Evolutionary conservation across 2,113 vertebrate species (phyloP).

Genomic region (Ancistrus triradiatus): DNA sequence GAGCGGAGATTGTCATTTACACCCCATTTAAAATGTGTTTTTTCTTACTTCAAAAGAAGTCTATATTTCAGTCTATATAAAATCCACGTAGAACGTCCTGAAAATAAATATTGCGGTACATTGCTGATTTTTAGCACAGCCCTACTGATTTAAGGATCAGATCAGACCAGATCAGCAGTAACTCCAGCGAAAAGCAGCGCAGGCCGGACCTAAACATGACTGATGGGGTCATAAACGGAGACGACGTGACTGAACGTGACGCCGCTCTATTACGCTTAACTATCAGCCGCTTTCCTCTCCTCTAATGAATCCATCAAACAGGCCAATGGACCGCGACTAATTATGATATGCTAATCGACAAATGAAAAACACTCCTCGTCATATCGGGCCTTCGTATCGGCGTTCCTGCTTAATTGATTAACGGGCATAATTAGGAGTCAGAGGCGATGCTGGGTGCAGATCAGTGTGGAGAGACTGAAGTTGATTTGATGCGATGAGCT

Average conservation of each 20-base stretch:
- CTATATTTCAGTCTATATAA: no score
- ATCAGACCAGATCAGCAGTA: no score
- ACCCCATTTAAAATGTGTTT: no score
- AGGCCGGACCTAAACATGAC: no score
- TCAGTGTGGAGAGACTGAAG: slow-evolving; percentile 31
- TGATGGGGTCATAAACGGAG: slow-evolving; percentile 22
- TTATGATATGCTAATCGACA: slow-evolving; percentile 67
- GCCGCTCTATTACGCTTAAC: slow-evolving; percentile 52
- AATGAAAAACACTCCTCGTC: slow-evolving; percentile 50
- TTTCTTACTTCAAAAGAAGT: no score
- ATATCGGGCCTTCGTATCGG: slow-evolving; percentile 37
- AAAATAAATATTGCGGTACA: no score
- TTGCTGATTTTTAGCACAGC: no score
- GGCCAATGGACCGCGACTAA: slow-evolving; percentile 69
- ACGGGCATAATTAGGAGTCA: slow-evolving; percentile 49
- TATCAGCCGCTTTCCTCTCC: slow-evolving; percentile 60
- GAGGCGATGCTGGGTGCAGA: slow-evolving; percentile 24
- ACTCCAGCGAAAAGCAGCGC: no score
- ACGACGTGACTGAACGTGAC: slow-evolving; percentile 5
- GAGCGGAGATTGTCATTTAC: no score
- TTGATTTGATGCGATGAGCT: slow-evolving; percentile 45
- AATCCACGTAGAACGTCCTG: no score
- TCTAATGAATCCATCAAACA: slow-evolving; percentile 70
- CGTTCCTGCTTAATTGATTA: slow-evolving; percentile 36
- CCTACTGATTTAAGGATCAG: no score